Base-by-base conservation (phyloP, 2,888 invertebrate genomes). In the Ennomos erosarius region DNA sequence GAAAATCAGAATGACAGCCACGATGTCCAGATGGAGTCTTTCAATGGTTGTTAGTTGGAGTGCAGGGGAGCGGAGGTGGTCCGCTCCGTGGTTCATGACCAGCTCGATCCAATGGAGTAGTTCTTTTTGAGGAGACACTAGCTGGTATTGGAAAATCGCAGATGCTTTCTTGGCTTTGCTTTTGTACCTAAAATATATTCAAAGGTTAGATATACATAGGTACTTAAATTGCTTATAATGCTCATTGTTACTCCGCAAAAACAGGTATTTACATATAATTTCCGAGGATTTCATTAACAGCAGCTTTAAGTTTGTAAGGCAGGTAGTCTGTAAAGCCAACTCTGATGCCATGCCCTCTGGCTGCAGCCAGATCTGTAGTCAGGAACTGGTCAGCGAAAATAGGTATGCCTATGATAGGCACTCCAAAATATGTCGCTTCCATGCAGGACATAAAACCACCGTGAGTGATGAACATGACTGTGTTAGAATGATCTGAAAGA, bases 341-440 rank as follows among this genome's bases (percentile, higher is more conserved):
- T 16, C 69, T 68, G 26, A 77, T 49, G 1, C 78, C 84, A 9
- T 68, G 67, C 0, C 80, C 81, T 36, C 73, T 67, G 8, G 64
- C 44, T 6, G 60, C 73, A 4, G 71, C 69, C 9, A 73, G 42
- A 47, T 79, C 74, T 33, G 75, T 66, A 46, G 76, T 78, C 8
- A 79, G 62, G 49, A 76, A 73, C 65, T 87, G 86, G 53, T 85
- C 85, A 4, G 67, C 76, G 9, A 67, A 69, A 4, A 81, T 57
- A 0, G 87, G 85, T 1, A 84, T 67, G 0, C 76, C 80, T 4
- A 85, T 68, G 8, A 84, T 47, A 0, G 86, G 86, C 10, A 85
- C 81, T 10, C 84, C 84, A 54, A 76, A 75, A 46, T 79, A 75
- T 12, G 75, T 73, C 0, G 85, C 81, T 50, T 85, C 83, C 50